Evolutionary conservation across 1,140 invertebrate genomes (phyloP), one percentile per base, ranked within the genome.

Genomic region (Chlorops oryzae): DNA sequence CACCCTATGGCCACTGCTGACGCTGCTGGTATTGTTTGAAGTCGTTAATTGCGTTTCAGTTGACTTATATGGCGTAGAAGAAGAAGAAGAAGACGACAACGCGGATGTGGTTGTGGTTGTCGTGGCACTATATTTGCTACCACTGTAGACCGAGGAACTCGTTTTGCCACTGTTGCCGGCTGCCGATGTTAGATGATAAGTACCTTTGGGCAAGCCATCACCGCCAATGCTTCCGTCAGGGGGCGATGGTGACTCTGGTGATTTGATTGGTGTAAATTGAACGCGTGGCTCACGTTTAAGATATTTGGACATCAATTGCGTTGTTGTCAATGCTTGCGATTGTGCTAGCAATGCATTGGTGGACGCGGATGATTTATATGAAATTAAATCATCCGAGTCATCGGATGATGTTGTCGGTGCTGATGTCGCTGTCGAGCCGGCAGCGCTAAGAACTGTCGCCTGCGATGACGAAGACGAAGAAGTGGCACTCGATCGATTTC

Each of bases 261-360:
- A 70, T 51, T 70, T 70, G 15, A 70, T 70, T 1, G 66, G 66
- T 17, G 66, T 70, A 3, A 70, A 70, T 38, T 70, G 63, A 1
- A 70, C 66, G 3, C 66, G 56, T 13, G 66, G 66, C 38, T 70
- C 66, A 5, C 66, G 57, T 44, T 70, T 70, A 5, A 70, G 51
- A 57, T 70, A 70, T 38, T 70, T 70, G 2, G 66, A 70, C 66
- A 70, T 70, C 34, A 70, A 53, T 39, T 70, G 66, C 9, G 66
- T 62, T 38, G 66, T 70, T 47, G 66, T 70, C 66, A 70, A 69
- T 23, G 66, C 66, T 55, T 70, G 66, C 4, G 66, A 70, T 37
- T 70, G 66, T 1, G 66, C 66, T 42, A 70, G 44, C 43, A 70
- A 37, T 1, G 66, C 66, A 45, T 70, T 70, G 0, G 66, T 70